Conservation (phyloP, 2,797 vertebrate species). For the Varecia variegata region DNA sequence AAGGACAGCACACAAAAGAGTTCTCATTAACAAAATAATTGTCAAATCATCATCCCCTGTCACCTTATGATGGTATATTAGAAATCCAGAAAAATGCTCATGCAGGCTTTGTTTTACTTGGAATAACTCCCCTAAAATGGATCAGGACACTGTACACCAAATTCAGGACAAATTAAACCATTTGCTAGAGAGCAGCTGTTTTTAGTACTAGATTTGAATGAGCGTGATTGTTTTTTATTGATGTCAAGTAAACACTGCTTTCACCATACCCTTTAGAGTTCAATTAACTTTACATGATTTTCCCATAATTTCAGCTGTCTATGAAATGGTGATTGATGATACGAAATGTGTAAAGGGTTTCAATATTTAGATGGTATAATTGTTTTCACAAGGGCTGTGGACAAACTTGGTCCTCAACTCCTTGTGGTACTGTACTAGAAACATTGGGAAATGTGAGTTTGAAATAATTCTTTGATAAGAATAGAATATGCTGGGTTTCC, state of each 20-base stretch:
- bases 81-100: background rate
- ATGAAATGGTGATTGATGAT: background rate
- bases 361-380: background rate
- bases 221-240: background rate
- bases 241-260: background rate
- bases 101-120: background rate
- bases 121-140: background rate
- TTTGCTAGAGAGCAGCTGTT: background rate
- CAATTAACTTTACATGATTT: background rate
- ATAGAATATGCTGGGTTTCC: background rate
- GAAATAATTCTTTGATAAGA: background rate
- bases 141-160: background rate
- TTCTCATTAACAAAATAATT: background rate
- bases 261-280: background rate
- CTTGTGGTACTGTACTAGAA: background rate
- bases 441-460: background rate
- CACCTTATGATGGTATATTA: background rate
- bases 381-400: background rate
- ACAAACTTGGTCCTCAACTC: background rate
- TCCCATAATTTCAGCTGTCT: background rate
- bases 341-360: background rate
- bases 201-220: background rate
- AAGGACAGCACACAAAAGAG: background rate
- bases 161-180: background rate
- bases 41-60: background rate